These are phyloP conservation scores for Scleropages formosus DNA, from an alignment of 2,797 vertebrate species.

Conservation along the genomic window DNA sequence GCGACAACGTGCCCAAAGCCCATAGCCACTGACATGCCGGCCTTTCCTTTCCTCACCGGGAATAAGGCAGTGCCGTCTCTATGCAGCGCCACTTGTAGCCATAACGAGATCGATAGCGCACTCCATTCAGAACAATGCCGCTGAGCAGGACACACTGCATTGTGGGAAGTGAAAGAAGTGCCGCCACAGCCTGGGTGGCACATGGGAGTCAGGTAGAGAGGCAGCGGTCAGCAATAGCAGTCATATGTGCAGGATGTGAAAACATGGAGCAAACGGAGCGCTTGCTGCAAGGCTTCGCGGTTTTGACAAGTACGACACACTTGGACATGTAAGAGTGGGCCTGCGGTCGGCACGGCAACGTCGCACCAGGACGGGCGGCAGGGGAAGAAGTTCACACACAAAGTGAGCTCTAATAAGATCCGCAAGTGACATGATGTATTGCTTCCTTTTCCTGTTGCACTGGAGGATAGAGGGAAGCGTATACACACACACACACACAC, in stretches of 20 bases:
- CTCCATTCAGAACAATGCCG: conserved; percentile 16
- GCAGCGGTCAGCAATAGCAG: conserved; percentile 2
- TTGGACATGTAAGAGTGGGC: neutral
- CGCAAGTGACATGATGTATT: neutral
- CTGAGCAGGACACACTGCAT: conserved; percentile 17
- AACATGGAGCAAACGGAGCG: conserved; percentile 1
- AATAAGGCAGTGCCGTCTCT: conserved; percentile 30
- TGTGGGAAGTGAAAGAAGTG: conserved; percentile 8
- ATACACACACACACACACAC: too few species aligned
- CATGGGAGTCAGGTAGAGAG: neutral
- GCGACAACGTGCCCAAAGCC: conserved; percentile 43
- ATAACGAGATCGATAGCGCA: conserved; percentile 19
- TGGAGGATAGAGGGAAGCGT: too few species aligned
- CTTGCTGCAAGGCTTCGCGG: neutral
- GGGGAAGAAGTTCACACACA: conserved; percentile 8
- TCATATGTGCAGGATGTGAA: neutral
- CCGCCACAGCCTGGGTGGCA: conserved; percentile 8
- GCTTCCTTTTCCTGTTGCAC: neutral
- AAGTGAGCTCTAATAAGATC: conserved; percentile 7
- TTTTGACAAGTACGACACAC: neutral
- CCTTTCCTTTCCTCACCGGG: conserved; percentile 39
- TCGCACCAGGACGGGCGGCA: neutral
- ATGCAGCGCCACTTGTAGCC: conserved; percentile 15
- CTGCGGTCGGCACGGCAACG: too few species aligned
- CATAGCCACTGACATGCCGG: conserved; percentile 44